Evolutionary conservation across 2,888 invertebrate genomes (phyloP).

Genomic region (Trilocha varians): DNA sequence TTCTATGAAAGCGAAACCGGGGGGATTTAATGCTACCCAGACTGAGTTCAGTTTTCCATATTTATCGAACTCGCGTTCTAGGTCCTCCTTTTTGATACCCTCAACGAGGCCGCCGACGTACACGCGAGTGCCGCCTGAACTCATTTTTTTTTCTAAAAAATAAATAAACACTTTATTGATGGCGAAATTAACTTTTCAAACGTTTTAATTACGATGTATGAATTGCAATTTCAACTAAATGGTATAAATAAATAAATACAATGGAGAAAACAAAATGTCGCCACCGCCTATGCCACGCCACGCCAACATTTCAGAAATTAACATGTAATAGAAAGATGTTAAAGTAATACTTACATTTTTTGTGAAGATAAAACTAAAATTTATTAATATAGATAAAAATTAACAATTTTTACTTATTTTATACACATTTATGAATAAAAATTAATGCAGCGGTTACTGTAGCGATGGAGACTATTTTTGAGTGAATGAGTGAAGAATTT

Average conservation of each 20-base stretch:
- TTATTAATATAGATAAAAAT: constrained; percentile 32
- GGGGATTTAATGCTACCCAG: constrained; percentile 95
- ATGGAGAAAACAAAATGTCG: constrained; percentile 70
- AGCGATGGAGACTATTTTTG: constrained; percentile 15
- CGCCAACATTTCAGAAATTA: constrained; percentile 22
- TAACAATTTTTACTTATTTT: constrained; percentile 15
- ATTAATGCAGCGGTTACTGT: constrained; percentile 14
- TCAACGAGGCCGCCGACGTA: constrained; percentile 93
- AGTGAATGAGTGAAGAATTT: constrained; percentile 17
- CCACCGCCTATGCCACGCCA: constrained; percentile 63
- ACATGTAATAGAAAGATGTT: constrained; percentile 12
- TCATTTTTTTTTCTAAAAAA: constrained; percentile 47
- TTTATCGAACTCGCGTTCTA: constrained; percentile 92
- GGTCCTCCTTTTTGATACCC: constrained; percentile 91
- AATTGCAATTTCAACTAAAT: not conserved
- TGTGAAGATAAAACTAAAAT: constrained; percentile 36
- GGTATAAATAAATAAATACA: constrained; percentile 42
- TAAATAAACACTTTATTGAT: constrained; percentile 9
- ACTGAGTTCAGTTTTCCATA: constrained; percentile 93
- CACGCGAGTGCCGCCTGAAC: constrained; percentile 80
- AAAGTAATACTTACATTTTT: constrained; percentile 44
- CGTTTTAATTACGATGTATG: constrained; percentile 2
- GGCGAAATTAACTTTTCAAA: not conserved
- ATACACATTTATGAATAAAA: constrained; percentile 14
- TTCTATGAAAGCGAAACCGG: constrained; percentile 95